These are phyloP conservation scores for Cyphomyrus discorhynchus DNA, from an alignment of 2,113 vertebrate species.

Conservation along the genomic window DNA sequence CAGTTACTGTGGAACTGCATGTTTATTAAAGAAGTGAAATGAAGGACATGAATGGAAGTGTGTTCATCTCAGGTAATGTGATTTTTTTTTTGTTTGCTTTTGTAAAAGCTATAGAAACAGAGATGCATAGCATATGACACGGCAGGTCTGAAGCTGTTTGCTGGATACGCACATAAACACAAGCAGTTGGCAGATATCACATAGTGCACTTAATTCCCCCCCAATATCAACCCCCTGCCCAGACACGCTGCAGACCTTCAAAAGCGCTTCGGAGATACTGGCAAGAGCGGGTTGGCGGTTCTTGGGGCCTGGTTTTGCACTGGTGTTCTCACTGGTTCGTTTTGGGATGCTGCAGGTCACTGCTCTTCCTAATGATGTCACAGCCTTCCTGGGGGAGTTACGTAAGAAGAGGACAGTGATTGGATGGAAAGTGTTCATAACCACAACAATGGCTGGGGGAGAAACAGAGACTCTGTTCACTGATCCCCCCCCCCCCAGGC, in stretches of 20 bases:
- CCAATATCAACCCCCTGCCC: background rate
- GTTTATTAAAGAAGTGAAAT: constrained; percentile 5
- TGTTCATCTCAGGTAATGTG: background rate
- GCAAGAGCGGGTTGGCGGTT: background rate
- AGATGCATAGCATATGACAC: background rate
- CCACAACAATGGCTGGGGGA: background rate
- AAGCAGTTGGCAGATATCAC: background rate
- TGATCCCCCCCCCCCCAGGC: background rate
- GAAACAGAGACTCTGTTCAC: constrained; percentile 5
- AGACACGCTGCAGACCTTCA: background rate
- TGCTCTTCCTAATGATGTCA: background rate
- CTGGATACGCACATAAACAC: background rate
- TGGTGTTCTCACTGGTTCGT: background rate
- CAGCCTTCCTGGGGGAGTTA: background rate
- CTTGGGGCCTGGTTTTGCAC: background rate
- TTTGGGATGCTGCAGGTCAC: background rate
- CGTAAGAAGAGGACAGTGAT: background rate
- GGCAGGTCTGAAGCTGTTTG: background rate
- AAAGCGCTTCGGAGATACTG: background rate
- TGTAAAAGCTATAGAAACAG: background rate
- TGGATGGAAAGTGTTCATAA: constrained; percentile 14
- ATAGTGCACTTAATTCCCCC: background rate
- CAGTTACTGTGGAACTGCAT: background rate
- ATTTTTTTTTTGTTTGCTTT: background rate
- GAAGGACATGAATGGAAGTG: background rate